A percentile compares a stretch with the other conserved stretches of the same genome.
These are phyloP conservation scores for Delphinapterus leucas DNA, from an alignment of 2,113 vertebrate genomes.

Conservation along the genomic window DNA sequence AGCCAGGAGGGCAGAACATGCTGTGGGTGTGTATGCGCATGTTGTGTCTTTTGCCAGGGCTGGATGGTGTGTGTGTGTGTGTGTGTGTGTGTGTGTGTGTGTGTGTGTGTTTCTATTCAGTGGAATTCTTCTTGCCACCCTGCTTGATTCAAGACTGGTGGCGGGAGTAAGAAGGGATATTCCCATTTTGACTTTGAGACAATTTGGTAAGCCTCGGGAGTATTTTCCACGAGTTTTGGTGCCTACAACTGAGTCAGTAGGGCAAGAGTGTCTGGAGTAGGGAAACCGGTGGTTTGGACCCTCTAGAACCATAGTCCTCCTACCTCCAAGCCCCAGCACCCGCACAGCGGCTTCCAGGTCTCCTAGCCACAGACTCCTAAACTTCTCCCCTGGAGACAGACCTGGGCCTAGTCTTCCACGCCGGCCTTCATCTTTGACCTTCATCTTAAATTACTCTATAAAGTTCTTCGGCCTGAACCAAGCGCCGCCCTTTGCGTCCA, in stretches of 20 bases:
- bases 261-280: rapidly evolving
- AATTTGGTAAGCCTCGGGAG: neutral
- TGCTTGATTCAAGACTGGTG: neutral
- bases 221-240: constrained; percentile 21
- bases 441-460: neutral
- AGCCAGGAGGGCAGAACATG: constrained; percentile 46
- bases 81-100: neutral
- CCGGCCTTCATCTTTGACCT: neutral
- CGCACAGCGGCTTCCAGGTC: neutral
- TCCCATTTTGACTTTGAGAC: constrained; percentile 1
- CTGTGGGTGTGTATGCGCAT: neutral
- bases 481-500: neutral
- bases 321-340: neutral
- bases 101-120: neutral
- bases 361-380: neutral
- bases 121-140: constrained; percentile 1
- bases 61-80: neutral
- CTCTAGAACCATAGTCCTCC: neutral
- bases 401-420: neutral
- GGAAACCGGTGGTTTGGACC: neutral
- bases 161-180: neutral
- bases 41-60: constrained; percentile 42
- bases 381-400: neutral
- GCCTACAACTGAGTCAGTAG: neutral
- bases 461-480: constrained; percentile 50